Conservation (phyloP, 2,888 invertebrate genomes). For the Drosophila imparisetae region DNA sequence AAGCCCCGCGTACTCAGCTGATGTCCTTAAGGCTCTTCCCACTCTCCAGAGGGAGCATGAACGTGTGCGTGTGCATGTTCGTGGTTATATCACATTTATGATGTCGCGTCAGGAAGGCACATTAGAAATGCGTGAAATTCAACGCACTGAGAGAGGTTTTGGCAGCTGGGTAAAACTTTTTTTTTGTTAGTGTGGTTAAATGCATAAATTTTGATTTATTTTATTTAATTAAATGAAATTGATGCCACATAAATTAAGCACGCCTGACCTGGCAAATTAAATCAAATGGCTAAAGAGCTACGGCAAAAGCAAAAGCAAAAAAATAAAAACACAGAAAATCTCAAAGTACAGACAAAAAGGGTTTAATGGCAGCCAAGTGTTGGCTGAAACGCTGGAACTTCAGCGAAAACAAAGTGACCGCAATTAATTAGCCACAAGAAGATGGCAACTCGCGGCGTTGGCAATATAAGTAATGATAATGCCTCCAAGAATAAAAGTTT, state of each 20-base stretch:
- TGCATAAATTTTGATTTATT: constrained; percentile 60
- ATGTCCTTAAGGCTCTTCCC: constrained; percentile 27
- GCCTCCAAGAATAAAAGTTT: constrained; percentile 4
- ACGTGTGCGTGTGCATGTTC: constrained; percentile 15
- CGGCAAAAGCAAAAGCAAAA: constrained; percentile 24
- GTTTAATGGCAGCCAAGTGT: constrained; percentile 64
- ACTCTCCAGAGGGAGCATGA: neutral
- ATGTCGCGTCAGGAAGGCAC: constrained; percentile 45
- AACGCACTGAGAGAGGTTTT: constrained; percentile 24
- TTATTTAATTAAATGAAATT: constrained; percentile 52
- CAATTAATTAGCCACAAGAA: constrained; percentile 76
- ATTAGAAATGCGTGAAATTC: constrained; percentile 70
- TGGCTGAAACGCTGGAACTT: constrained; percentile 60
- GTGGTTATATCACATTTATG: constrained; percentile 57
- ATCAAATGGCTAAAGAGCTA: constrained; percentile 57
- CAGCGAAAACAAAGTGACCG: constrained; percentile 67
- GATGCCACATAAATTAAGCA: constrained; percentile 37
- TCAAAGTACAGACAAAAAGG: constrained; percentile 44
- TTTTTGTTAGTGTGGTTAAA: constrained; percentile 15
- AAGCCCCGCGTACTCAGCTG: constrained; percentile 20
- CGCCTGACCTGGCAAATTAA: constrained; percentile 63
- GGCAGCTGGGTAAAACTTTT: neutral
- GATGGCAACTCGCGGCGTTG: constrained; percentile 39
- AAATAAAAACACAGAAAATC: constrained; percentile 31
- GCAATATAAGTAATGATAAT: constrained; percentile 69